phyloP scores from a whole-genome alignment of 2,888 invertebrate genomes.

The Drosophila subquinaria region DNA sequence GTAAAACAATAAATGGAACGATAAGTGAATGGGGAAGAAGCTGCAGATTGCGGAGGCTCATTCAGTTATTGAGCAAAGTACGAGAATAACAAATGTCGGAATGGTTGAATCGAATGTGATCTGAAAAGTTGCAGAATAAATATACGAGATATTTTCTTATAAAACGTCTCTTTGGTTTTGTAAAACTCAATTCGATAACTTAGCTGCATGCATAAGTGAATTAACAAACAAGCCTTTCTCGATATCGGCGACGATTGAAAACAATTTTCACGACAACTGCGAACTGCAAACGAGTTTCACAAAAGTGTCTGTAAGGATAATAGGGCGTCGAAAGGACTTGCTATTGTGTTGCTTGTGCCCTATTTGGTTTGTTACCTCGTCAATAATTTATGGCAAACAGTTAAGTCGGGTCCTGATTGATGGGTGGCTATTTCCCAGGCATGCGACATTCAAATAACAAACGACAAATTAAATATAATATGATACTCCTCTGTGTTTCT shows the following conservation, averaged over 20 bases:
- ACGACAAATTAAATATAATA: conserved; percentile 1
- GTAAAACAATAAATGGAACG: conserved; percentile 57
- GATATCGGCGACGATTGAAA: conserved; percentile 36
- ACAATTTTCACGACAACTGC: conserved; percentile 57
- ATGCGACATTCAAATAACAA: not conserved
- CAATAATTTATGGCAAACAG: conserved; percentile 50
- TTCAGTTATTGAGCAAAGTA: conserved; percentile 47
- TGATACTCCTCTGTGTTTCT: not conserved
- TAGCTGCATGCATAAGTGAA: conserved; percentile 44
- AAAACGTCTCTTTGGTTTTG: not conserved
- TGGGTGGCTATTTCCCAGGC: not conserved
- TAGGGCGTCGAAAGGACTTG: conserved; percentile 5
- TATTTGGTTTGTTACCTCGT: conserved; percentile 24
- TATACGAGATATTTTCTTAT: not conserved
- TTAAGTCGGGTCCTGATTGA: conserved; percentile 3
- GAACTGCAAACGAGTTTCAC: conserved; percentile 20
- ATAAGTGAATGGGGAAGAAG: conserved; percentile 29
- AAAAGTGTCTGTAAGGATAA: conserved; percentile 17
- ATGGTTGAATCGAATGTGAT: conserved; percentile 5
- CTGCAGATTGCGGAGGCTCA: conserved; percentile 2
- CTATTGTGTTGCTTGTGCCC: not conserved
- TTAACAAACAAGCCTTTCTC: conserved; percentile 34
- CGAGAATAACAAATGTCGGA: conserved; percentile 7
- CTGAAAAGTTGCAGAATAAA: not conserved
- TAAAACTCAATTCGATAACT: conserved; percentile 32